These are phyloP conservation scores for Drosophila repletoides DNA, from an alignment of 1,140 invertebrate genomes.

Conservation along the genomic window DNA sequence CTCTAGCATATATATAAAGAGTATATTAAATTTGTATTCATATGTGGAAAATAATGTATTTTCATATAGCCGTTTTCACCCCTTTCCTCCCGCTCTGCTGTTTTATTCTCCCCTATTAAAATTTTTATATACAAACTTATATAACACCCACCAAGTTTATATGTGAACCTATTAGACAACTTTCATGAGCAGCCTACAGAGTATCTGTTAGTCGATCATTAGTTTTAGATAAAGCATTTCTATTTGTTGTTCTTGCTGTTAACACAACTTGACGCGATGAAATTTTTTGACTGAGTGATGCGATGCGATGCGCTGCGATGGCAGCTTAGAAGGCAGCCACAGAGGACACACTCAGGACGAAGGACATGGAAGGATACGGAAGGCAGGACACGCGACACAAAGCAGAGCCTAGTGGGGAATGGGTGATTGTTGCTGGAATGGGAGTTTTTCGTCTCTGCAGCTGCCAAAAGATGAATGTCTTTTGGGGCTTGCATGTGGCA, in stretches of 20 bases:
- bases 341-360: not conserved
- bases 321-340: conserved; percentile 29
- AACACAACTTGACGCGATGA: conserved; percentile 68
- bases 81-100: not conserved
- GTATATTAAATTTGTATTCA: no score
- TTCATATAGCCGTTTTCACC: not conserved
- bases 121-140: no score
- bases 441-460: no score
- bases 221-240: no score
- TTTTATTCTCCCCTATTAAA: not conserved
- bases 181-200: no score
- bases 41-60: no score
- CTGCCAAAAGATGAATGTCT: conserved; percentile 73
- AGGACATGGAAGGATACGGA: not conserved
- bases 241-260: conserved; percentile 20
- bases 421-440: not conserved
- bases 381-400: not conserved
- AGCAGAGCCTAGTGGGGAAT: no score
- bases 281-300: conserved; percentile 79
- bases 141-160: no score
- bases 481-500: conserved; percentile 37
- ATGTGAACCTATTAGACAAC: no score
- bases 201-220: no score
- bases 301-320: conserved; percentile 22
- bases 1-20: no score